A percentile compares a stretch with the other conserved stretches of the same genome.
phyloP scores from a whole-genome alignment of 2,888 invertebrate genomes.

The Pterostichus niger region DNA sequence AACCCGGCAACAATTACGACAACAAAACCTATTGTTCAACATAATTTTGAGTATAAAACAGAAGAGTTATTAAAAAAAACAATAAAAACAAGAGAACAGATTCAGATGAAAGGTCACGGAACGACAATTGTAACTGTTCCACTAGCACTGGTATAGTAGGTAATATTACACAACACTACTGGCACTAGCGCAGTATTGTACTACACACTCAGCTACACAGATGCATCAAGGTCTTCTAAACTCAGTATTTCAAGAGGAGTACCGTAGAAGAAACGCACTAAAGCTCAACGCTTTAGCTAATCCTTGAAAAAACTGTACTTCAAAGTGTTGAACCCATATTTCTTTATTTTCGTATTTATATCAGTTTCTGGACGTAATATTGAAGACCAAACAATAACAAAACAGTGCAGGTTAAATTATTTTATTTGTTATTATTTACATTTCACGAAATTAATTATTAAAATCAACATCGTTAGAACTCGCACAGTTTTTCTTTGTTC shows the following conservation, averaged over 20 bases:
- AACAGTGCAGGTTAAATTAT: too few relatives aligned
- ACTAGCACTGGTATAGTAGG: constrained; percentile 28
- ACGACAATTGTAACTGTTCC: constrained; percentile 29
- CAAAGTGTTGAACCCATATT: neutral
- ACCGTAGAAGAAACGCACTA: neutral
- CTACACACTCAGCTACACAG: constrained; percentile 11
- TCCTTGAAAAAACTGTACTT: constrained; percentile 14
- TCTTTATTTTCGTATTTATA: constrained; percentile 18
- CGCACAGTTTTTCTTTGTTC: too few relatives aligned
- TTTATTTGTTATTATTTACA: too few relatives aligned
- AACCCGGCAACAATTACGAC: too few relatives aligned
- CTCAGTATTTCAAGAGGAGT: neutral
- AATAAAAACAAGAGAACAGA: constrained; percentile 26
- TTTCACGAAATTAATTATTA: too few relatives aligned
- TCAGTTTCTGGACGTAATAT: neutral
- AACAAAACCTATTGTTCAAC: constrained; percentile 31
- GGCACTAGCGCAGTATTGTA: constrained; percentile 13
- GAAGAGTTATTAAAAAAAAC: constrained; percentile 38
- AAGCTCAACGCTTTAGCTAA: neutral
- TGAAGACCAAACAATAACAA: neutral
- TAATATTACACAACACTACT: constrained; percentile 41
- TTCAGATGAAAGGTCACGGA: constrained; percentile 49
- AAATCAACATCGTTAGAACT: too few relatives aligned
- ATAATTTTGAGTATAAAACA: constrained; percentile 21
- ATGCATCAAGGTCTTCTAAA: constrained; percentile 49